phyloP scores from a whole-genome alignment of 2,888 invertebrate species.

The Proisotoma minuta region DNA sequence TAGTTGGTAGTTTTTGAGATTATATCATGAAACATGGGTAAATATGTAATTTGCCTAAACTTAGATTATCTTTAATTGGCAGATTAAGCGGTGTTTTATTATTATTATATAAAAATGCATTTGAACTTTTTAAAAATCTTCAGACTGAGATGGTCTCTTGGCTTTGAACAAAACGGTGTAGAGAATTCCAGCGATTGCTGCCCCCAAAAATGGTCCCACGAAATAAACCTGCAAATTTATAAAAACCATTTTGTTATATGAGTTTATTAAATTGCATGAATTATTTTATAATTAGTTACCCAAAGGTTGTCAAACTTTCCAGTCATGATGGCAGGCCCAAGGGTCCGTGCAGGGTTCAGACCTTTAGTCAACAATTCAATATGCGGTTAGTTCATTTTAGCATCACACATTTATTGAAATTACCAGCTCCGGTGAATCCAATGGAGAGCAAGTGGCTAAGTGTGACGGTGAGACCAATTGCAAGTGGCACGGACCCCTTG shows the following conservation, averaged over 20 bases:
- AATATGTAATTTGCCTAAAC: no score
- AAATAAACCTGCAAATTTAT: constrained; percentile 60
- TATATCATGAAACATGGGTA: no score
- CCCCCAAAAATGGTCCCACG: constrained; percentile 62
- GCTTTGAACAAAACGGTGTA: constrained; percentile 60
- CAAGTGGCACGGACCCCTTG: constrained; percentile 68
- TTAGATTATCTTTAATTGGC: no score
- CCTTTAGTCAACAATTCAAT: no score
- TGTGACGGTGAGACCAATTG: constrained; percentile 81
- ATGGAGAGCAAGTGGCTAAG: constrained; percentile 76
- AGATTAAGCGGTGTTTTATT: background rate
- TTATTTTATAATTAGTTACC: constrained; percentile 58
- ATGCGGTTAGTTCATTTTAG: background rate
- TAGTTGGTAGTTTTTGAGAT: no score
- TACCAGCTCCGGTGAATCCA: constrained; percentile 62
- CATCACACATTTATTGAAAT: background rate
- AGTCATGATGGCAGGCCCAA: constrained; percentile 65
- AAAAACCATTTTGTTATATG: constrained; percentile 20
- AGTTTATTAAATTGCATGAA: background rate
- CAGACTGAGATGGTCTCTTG: constrained; percentile 34
- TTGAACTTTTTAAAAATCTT: constrained; percentile 38
- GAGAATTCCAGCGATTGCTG: constrained; percentile 56
- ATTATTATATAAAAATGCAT: background rate
- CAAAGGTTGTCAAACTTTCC: constrained; percentile 62
- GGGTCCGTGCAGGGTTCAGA: constrained; percentile 64